Conservation (phyloP, 2,888 invertebrate genomes). For the Athetis lepigone region DNA sequence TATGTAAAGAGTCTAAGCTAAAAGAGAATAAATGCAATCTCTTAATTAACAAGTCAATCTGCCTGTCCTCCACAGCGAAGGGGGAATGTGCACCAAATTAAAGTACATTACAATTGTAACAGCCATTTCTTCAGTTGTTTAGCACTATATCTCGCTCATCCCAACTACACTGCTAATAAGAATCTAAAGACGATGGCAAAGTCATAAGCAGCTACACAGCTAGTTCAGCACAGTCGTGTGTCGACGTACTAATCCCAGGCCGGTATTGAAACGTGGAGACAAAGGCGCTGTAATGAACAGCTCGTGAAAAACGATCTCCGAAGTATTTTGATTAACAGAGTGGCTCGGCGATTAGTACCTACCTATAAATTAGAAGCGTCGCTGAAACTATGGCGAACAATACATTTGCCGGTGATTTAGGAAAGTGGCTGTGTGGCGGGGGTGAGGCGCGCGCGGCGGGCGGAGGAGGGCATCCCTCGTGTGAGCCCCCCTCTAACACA, state of each 20-base stretch:
- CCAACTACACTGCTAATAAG: not conserved
- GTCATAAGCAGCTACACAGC: not conserved
- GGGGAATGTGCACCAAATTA: no score
- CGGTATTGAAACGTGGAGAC: conserved; percentile 20
- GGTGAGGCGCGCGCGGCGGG: conserved; percentile 52
- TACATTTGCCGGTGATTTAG: conserved; percentile 87
- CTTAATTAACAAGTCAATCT: not conserved
- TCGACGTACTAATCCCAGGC: conserved; percentile 5
- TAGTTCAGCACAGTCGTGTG: not conserved
- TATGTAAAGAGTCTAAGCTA: not conserved
- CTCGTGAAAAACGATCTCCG: conserved; percentile 33
- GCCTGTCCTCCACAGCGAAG: not conserved
- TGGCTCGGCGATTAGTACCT: conserved; percentile 59
- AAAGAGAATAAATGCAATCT: not conserved
- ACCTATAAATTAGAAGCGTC: conserved; percentile 60
- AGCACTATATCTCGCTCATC: no score
- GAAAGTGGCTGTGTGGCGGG: conserved; percentile 82
- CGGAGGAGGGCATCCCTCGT: conserved; percentile 67
- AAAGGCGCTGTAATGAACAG: conserved; percentile 33
- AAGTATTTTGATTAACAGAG: conserved; percentile 63
- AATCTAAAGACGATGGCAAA: not conserved
- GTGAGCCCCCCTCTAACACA: conserved; percentile 62
- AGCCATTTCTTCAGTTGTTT: no score
- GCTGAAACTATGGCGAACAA: conserved; percentile 75
- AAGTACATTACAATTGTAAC: no score